Percentiles rank a stretch among this genome's conserved stretches.
Evolutionary conservation across 1,140 invertebrate genomes (phyloP).

Genomic region (Zaprionus tsacasi): DNA sequence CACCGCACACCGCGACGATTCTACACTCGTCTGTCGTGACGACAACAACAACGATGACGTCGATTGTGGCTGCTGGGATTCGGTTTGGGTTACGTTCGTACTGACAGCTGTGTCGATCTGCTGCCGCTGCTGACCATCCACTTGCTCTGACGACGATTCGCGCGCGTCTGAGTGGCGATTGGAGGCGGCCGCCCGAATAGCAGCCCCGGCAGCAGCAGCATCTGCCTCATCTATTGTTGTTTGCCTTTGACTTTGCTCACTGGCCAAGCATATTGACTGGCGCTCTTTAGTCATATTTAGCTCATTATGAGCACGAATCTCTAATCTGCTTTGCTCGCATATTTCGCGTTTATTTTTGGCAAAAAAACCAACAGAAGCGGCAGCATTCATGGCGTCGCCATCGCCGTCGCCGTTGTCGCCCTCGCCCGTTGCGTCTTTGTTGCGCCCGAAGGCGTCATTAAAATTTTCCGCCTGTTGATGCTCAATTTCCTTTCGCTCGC

Average conservation of each 20-base stretch:
- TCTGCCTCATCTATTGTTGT: constrained; percentile 58
- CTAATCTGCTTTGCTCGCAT: constrained; percentile 81
- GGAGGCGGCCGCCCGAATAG: constrained; percentile 43
- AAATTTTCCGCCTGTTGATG: constrained; percentile 82
- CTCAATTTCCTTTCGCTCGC: constrained; percentile 76
- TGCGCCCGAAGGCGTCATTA: constrained; percentile 71
- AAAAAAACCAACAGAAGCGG: constrained; percentile 15
- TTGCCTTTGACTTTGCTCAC: constrained; percentile 51
- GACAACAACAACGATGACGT: constrained; percentile 13
- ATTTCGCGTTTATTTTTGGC: constrained; percentile 79
- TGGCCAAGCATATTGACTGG: constrained; percentile 75
- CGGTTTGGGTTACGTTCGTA: constrained; percentile 47
- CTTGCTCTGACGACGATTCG: constrained; percentile 78
- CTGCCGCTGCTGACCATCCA: constrained; percentile 52
- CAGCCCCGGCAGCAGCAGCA: constrained; percentile 46
- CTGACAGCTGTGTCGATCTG: constrained; percentile 12
- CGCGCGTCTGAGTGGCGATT: constrained; percentile 71
- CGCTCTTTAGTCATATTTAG: constrained; percentile 79
- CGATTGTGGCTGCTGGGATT: constrained; percentile 7
- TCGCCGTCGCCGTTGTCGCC: constrained; percentile 15
- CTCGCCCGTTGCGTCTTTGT: neutral
- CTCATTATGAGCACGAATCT: constrained; percentile 71
- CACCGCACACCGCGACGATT: constrained; percentile 59
- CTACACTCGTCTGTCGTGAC: constrained; percentile 59
- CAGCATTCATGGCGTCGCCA: constrained; percentile 72